Evolutionary conservation across 2,113 vertebrate species (phyloP), one percentile per base, ranked within the genome.

Genomic region (Scalopus aquaticus): DNA sequence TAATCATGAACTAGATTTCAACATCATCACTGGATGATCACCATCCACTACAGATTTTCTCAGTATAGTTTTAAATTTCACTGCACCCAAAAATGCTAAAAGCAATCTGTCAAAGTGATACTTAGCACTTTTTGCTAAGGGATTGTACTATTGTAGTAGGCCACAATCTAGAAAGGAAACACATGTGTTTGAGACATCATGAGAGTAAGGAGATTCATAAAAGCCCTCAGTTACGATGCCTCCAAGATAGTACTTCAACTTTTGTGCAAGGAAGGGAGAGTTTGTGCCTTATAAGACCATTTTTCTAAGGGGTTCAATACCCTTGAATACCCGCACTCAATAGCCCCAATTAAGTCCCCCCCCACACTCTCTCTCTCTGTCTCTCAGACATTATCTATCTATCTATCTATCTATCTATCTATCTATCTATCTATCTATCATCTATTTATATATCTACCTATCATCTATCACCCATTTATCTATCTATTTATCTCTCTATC

Each of bases 1-100:
- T 93, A 95, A 96, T 96, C 90, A 95, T 91, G 93, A 89, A 88
- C 78, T 92, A 94, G 90, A 97, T 97, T 97, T 97, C 96, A 96
- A 94, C 92, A 96, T 90, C 60, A 76, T 85, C 74, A 91, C 70
- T 84, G 54, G 94, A 87, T 94, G 82, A 54, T 89, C 90, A 90
- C 90, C 90, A 90, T 91, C 91, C 78, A 85, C 54, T 64, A 69
- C 85, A 96, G 72, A 94, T 74, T 90, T 94, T 85, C 88, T 90
- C 90, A 12, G 4, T 62, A 76, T 87, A 7, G 83, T 88, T 95
- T 93, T 80, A 72, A 42, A 72, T 95, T 92, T 95, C 93, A 88
- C 35, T 90, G 56, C 70, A 77, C 46, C 67, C 39, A 74, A 39
- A 80, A 85, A 80, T 80, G 80, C 28, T 83, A 86, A 87, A 84